Base-by-base conservation (phyloP, 2,888 invertebrate genomes). In the Pyrrhosoma nymphula region DNA sequence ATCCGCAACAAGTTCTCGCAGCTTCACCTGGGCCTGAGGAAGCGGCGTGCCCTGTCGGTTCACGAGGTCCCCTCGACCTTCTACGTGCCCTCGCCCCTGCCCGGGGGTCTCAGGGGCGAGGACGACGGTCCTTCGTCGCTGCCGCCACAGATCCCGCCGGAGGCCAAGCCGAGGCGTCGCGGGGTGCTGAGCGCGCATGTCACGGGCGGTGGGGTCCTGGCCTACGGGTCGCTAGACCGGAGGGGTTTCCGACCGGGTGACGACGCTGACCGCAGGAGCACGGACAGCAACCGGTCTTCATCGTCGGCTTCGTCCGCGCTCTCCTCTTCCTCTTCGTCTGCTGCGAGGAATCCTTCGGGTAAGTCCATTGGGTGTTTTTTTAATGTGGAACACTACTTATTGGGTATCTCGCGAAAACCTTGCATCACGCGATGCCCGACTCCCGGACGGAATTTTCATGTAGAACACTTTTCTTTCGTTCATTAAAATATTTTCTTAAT, bases 1-100 rank as follows among this genome's bases (percentile, higher is more conserved):
- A 96, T 98, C 55, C 97, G 98, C 39, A 97, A 98, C 95, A 98
- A 98, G 96, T 97, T 98, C 96, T 98, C 98, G 95, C 98, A 98
- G 96, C 97, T 98, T 95, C 98, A 98, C 95, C 98, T 98, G 23
- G 98, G 98, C 0, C 97, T 98, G 95, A 97, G 98, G 91, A 97
- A 97, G 96, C 97, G 98, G 95, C 97, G 98, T 96, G 98, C 98
- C 2, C 96, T 98, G 56, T 98, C 98, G 95, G 98, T 98, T 23
- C 98, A 98, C 96, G 98, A 98, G 96, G 98, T 98, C 26, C 95
- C 97, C 98, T 97, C 98, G 3, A 98, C 97, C 14, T 98, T 98
- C 96, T 98, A 98, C 96, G 98, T 98, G 60, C 98, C 98, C 95
- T 98, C 98, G 96, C 98, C 98, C 12, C 95, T 96, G 95, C 35